Conservation (phyloP, 2,888 invertebrate species). For the Agriotes lineatus region DNA sequence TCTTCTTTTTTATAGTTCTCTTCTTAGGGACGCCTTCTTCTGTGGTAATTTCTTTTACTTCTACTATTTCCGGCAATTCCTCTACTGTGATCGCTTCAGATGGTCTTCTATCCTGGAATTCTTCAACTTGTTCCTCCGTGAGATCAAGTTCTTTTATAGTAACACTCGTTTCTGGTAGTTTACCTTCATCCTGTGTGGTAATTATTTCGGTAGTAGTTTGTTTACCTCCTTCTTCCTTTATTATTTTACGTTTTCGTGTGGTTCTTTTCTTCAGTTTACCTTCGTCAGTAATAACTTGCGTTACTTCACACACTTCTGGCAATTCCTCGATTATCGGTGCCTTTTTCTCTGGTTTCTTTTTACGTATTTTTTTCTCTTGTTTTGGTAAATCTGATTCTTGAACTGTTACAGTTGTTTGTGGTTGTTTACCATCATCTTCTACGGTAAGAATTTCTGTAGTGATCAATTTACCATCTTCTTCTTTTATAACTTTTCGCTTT, state of each 20-base stretch:
- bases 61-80: constrained; percentile 51
- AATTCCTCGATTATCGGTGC: constrained; percentile 55
- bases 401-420: constrained; percentile 43
- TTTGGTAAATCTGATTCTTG: constrained; percentile 45
- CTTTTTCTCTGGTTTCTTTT: constrained; percentile 52
- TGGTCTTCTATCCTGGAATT: constrained; percentile 60
- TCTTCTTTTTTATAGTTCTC: constrained; percentile 60
- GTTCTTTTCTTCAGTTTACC: constrained; percentile 53
- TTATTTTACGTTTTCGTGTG: constrained; percentile 58
- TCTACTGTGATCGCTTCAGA: constrained; percentile 50
- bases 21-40: constrained; percentile 46
- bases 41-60: constrained; percentile 41
- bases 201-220: constrained; percentile 60
- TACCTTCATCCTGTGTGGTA: constrained; percentile 56
- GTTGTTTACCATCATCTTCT: constrained; percentile 59
- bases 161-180: constrained; percentile 40
- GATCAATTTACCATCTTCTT: constrained; percentile 53
- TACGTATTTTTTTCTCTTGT: neutral
- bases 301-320: constrained; percentile 53
- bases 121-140: constrained; percentile 45
- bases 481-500: constrained; percentile 57
- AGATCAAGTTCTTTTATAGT: constrained; percentile 31
- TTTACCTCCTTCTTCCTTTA: constrained; percentile 55
- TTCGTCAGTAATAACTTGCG: constrained; percentile 51
- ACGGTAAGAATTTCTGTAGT: constrained; percentile 65